Evolutionary conservation across 2,888 invertebrate genomes (phyloP), one percentile per base, ranked within the genome.

Genomic region (Rhagium mordax): DNA sequence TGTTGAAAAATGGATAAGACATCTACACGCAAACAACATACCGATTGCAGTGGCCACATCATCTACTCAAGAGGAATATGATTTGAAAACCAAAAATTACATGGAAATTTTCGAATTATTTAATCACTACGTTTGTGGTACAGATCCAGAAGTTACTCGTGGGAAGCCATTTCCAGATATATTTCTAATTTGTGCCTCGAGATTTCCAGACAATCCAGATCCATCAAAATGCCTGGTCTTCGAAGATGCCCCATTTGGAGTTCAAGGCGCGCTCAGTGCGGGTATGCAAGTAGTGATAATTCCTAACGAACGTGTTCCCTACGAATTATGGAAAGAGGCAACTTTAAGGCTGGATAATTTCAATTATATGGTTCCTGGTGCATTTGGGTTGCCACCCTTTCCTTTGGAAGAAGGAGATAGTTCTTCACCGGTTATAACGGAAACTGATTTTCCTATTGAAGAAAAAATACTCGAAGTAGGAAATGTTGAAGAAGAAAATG

Each of bases 121-220:
- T 85, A 87, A 92, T 80, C 96, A 96, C 84, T 90, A 92, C 81
- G 96, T 98, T 0, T 92, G 94, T 83, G 95, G 95, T 1, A 91
- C 93, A 5, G 97, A 98, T 85, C 92, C 93, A 0, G 96, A 95
- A 75, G 96, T 98, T 0, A 93, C 93, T 83, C 89, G 90, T 74
- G 96, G 97, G 0, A 98, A 98, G 88, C 98, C 98, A 0, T 92
- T 93, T 66, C 98, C 98, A 0, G 97, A 97, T 85, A 94, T 96
- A 77, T 98, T 96, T 57, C 64, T 81, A 20, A 29, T 93, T 5
- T 91, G 91, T 79, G 92, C 92, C 0, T 86, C 87, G 16, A 89
- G 96, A 75, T 97, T 97, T 85, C 87, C 90, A 0, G 92, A 93
- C 72, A 89, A 90, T 75, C 93, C 94, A 5, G 84, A 89, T 3